Evolutionary conservation across 1,140 invertebrate species (phyloP).

Genomic region (Elymnias hypermnestra): DNA sequence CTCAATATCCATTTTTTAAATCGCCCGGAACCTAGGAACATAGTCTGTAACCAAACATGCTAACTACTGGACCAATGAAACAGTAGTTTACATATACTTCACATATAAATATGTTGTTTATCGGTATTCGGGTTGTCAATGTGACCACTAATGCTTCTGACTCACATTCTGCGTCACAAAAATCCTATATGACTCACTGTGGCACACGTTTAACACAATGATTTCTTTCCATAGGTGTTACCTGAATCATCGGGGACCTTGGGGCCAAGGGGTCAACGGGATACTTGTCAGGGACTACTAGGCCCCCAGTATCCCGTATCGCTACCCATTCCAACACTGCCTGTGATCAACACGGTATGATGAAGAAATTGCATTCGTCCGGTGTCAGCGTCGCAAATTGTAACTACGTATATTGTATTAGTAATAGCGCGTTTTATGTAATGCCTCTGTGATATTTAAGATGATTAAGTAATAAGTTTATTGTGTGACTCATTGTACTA

Average conservation of each 20-base stretch:
- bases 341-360: constrained; percentile 57
- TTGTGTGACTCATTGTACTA: constrained; percentile 48
- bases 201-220: constrained; percentile 31
- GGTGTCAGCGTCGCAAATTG: constrained; percentile 54
- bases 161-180: constrained; percentile 57
- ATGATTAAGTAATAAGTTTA: constrained; percentile 49
- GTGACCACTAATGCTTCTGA: constrained; percentile 38
- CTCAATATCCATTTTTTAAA: too few relatives aligned
- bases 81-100: constrained; percentile 9
- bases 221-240: constrained; percentile 57
- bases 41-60: too few relatives aligned
- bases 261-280: constrained; percentile 29
- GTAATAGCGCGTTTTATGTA: constrained; percentile 37
- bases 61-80: too few relatives aligned
- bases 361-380: constrained; percentile 63
- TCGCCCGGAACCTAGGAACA: too few relatives aligned
- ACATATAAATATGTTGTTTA: constrained; percentile 2
- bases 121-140: constrained; percentile 21
- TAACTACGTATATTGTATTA: constrained; percentile 32
- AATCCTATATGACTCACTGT: constrained; percentile 49
- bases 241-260: constrained; percentile 43
- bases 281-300: constrained; percentile 14
- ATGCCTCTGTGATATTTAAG: constrained; percentile 69
- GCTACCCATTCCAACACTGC: constrained; percentile 56
- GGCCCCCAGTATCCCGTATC: constrained; percentile 20